Base-by-base conservation (phyloP, 2,113 vertebrate species). In the Tor tambroides region DNA sequence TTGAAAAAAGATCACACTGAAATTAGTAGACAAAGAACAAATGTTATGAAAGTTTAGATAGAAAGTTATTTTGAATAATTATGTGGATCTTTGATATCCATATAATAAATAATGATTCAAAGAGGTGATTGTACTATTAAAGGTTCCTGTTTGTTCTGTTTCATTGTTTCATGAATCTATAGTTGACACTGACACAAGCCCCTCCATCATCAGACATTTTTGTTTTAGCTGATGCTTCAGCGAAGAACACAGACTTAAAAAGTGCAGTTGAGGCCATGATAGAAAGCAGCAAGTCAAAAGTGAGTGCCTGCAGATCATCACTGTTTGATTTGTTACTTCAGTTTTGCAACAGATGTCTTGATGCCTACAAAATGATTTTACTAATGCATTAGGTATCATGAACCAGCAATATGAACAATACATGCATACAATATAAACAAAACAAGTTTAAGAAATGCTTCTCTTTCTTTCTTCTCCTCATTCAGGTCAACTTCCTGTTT, bases 401-500 rank as follows among this genome's bases (percentile, higher is more conserved):
- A 49, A 49, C 12, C 10, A 65, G 84, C 84, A 0, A 6, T n/a
- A 38, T 6, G 3, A 14, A 49, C 12, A 49, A 49, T 49, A 49
- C 41, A 38, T 38, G 7, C 38, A 7, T 38, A 38, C 6, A 38
- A 49, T 49, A 49, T 38, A 14, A 14, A 49, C 46, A 49, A 49
- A 12, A 9, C 12, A 12, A 49, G 11, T 3, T 46, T 46, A 12
- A 49, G 3, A 49, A 49, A 12, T 49, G 11, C 43, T 12, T 12
- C 14, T 9, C 1, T 28, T 3, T n/a, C 71, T 81, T 1, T 41
- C 46, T 28, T 32, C 30, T 72, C 17, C 4, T 14, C n/a, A 23
- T 26, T 91, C 92, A 17, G 94, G 92, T 95, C 12, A 92, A 87
- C 74, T 94, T 95, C 80, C 56, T 94, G 78, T 87, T 95, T 17